Evolutionary conservation across 2,797 vertebrate genomes (phyloP).

Genomic region (Gambelia wislizenii): DNA sequence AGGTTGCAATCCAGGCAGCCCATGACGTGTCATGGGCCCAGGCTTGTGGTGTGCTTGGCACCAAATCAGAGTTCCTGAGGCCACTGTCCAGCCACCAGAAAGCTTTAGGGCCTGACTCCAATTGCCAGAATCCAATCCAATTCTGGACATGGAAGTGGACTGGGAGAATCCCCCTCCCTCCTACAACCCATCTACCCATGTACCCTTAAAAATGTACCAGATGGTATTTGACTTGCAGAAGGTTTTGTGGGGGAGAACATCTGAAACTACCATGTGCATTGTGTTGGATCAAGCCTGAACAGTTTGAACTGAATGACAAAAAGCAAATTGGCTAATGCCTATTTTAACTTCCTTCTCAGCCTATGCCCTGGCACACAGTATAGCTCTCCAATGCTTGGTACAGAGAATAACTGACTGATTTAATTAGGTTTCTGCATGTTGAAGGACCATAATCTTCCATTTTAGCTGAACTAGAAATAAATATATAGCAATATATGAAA

Average conservation of each 20-base stretch:
- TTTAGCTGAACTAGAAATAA: constrained; percentile 81
- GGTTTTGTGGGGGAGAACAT: too few relatives aligned
- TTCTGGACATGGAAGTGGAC: not conserved
- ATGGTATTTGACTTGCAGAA: too few relatives aligned
- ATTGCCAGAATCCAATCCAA: not conserved
- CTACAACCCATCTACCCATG: too few relatives aligned
- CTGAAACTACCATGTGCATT: not conserved
- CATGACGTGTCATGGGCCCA: not conserved
- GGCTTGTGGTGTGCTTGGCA: too few relatives aligned
- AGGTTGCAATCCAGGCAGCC: not conserved
- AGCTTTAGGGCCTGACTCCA: too few relatives aligned
- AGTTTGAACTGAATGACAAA: not conserved
- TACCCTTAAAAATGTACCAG: too few relatives aligned
- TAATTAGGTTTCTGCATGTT: constrained; percentile 76
- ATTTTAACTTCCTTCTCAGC: not conserved
- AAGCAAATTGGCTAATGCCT: not conserved
- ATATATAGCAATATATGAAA: constrained; percentile 80
- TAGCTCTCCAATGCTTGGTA: constrained; percentile 60
- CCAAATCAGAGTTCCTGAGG: not conserved
- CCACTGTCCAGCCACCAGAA: not conserved
- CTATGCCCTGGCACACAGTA: constrained; percentile 36
- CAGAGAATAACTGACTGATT: constrained; percentile 77
- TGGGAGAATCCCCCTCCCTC: not conserved
- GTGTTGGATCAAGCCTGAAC: not conserved
- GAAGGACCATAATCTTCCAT: constrained; percentile 71